Percentiles rank a stretch among this genome's conserved stretches.
These are phyloP conservation scores for Zaprionus gabonicus DNA, from an alignment of 1,140 invertebrate genomes.

Conservation along the genomic window DNA sequence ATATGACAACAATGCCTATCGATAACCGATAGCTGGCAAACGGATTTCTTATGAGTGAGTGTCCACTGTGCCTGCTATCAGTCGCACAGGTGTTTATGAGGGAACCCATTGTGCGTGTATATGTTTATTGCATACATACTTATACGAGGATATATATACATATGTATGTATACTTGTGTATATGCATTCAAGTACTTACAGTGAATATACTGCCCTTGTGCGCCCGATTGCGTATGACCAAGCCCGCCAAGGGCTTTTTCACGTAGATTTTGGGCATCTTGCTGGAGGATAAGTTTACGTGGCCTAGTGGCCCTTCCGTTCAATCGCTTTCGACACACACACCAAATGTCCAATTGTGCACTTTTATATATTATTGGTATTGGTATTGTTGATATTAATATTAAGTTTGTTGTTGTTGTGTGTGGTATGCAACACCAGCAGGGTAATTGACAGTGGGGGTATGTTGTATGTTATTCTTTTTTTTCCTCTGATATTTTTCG, in stretches of 20 bases:
- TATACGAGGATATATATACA: not conserved
- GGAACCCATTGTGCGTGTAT: not conserved
- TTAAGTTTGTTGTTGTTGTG: constrained; percentile 14
- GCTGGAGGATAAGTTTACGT: constrained; percentile 47
- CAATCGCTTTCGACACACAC: constrained; percentile 4
- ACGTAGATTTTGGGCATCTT: constrained; percentile 84
- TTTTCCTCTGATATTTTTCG: constrained; percentile 2
- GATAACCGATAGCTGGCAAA: not conserved
- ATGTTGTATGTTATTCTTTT: constrained; percentile 11
- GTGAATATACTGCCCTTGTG: constrained; percentile 91
- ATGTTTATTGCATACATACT: not conserved
- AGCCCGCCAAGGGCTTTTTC: constrained; percentile 85
- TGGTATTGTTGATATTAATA: not conserved
- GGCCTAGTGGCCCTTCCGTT: constrained; percentile 21
- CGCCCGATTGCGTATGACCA: constrained; percentile 89
- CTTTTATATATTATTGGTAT: not conserved
- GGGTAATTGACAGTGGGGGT: not conserved
- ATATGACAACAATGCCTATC: not conserved
- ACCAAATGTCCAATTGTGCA: constrained; percentile 22
- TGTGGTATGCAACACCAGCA: not conserved
- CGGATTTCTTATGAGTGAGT: not conserved
- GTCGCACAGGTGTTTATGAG: constrained; percentile 37
- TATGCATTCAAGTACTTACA: constrained; percentile 85
- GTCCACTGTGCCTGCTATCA: constrained; percentile 31
- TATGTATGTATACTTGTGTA: not conserved